These are phyloP conservation scores for Drosophila atripex DNA, from an alignment of 2,888 invertebrate genomes.

Conservation along the genomic window DNA sequence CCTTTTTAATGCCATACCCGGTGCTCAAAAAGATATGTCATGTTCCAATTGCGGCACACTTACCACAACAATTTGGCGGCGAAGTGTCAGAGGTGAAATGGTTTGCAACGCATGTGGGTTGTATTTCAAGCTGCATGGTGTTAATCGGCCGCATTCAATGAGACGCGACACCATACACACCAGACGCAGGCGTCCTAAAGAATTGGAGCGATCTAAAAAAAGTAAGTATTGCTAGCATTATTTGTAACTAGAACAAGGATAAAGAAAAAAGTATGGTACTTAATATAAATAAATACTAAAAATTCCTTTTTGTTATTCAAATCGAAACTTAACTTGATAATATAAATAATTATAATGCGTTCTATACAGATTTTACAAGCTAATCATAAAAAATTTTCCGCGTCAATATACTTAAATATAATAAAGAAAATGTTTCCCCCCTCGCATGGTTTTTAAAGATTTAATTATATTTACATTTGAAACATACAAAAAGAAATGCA, in stretches of 20 bases:
- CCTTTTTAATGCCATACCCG: slow-evolving; percentile 64
- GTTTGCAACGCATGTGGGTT: slow-evolving; percentile 99
- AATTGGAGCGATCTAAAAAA: slow-evolving; percentile 87
- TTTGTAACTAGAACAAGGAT: neutral
- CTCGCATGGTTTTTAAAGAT: neutral
- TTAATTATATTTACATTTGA: neutral
- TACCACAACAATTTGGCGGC: slow-evolving; percentile 98
- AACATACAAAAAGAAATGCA: neutral
- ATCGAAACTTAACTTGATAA: no score
- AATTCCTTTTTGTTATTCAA: neutral
- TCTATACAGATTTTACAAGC: neutral
- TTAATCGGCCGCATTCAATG: slow-evolving; percentile 97
- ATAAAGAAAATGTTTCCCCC: neutral
- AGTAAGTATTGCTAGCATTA: slow-evolving; percentile 77
- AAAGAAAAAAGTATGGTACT: no score
- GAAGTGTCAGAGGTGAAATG: slow-evolving; percentile 98
- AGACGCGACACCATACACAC: slow-evolving; percentile 98
- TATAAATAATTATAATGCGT: neutral
- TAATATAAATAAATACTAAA: no score
- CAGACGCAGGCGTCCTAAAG: slow-evolving; percentile 93
- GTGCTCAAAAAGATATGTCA: slow-evolving; percentile 88
- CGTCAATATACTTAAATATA: neutral
- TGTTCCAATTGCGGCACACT: slow-evolving; percentile 99
- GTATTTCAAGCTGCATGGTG: slow-evolving; percentile 98
- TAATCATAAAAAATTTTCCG: neutral